These are phyloP conservation scores for Chloropsis cyanopogon DNA, from an alignment of 2,113 vertebrate species.

Conservation along the genomic window DNA sequence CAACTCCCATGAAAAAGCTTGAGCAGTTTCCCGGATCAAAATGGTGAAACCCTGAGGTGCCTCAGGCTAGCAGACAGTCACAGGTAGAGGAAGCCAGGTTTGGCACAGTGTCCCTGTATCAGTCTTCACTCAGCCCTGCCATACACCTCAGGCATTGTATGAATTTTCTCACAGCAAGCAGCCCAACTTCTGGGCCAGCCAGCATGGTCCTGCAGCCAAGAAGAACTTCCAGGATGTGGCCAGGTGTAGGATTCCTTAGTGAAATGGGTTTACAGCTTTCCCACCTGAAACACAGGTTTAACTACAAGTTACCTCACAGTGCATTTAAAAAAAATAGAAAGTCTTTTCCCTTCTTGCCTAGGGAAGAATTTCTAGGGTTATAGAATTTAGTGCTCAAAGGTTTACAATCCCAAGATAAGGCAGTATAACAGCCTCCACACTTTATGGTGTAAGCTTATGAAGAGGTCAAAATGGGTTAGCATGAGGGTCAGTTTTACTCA, in stretches of 20 bases:
- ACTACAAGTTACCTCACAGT: background rate
- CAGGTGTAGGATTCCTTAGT: background rate
- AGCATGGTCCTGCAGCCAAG: background rate
- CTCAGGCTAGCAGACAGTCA: background rate
- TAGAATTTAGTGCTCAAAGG: constrained; percentile 30
- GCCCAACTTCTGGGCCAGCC: background rate
- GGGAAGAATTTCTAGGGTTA: constrained; percentile 13
- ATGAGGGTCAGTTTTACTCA: background rate
- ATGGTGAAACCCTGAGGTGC: background rate
- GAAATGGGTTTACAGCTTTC: background rate
- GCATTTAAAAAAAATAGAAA: background rate
- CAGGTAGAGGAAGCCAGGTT: background rate
- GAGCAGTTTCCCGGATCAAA: background rate
- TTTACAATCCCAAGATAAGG: constrained; percentile 57
- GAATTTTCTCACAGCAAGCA: rapidly evolving
- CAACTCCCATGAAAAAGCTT: background rate
- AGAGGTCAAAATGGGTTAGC: constrained; percentile 22
- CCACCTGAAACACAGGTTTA: background rate
- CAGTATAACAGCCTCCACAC: background rate
- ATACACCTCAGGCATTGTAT: background rate
- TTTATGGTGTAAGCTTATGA: constrained; percentile 45
- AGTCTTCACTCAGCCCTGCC: background rate
- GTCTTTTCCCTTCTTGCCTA: background rate
- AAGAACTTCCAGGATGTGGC: background rate
- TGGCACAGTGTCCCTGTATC: background rate